These are phyloP conservation scores for Lordiphosa andalusiaca DNA, from an alignment of 2,888 invertebrate species.

Conservation along the genomic window DNA sequence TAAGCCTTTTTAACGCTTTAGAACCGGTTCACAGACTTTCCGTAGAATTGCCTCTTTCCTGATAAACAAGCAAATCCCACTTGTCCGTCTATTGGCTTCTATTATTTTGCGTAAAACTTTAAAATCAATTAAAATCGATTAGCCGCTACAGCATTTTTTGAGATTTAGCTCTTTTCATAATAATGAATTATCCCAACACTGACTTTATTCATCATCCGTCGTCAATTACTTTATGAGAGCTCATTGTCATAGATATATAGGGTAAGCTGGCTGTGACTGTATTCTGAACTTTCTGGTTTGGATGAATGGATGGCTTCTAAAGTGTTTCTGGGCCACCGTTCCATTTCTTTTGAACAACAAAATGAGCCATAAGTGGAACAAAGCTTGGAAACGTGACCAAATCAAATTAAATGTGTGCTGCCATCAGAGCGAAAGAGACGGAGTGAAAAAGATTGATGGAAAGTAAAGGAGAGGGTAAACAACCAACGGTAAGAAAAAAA, in stretches of 20 bases:
- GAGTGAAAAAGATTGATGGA: constrained; percentile 28
- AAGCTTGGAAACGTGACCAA: constrained; percentile 79
- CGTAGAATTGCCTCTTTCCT: too few species aligned
- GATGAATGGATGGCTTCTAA: not conserved
- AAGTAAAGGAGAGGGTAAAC: constrained; percentile 7
- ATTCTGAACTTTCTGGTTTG: constrained; percentile 19
- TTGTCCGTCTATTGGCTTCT: too few species aligned
- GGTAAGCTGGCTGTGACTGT: constrained; percentile 57
- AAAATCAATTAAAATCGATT: too few species aligned
- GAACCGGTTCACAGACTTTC: too few species aligned
- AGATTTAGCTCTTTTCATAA: not conserved
- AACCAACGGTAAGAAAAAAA: constrained; percentile 13
- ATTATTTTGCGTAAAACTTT: too few species aligned
- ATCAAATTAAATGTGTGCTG: constrained; percentile 77
- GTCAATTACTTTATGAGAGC: constrained; percentile 69
- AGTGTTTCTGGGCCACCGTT: constrained; percentile 14
- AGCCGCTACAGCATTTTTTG: not conserved
- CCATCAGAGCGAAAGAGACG: constrained; percentile 23
- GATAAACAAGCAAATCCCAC: too few species aligned
- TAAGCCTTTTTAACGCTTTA: too few species aligned
- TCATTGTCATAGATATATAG: constrained; percentile 52
- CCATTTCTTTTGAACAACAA: constrained; percentile 32
- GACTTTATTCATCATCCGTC: constrained; percentile 28
- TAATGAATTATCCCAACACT: not conserved
- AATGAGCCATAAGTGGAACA: constrained; percentile 80